Conservation (phyloP, 2,113 vertebrate genomes). For the Callaeas wilsoni region DNA sequence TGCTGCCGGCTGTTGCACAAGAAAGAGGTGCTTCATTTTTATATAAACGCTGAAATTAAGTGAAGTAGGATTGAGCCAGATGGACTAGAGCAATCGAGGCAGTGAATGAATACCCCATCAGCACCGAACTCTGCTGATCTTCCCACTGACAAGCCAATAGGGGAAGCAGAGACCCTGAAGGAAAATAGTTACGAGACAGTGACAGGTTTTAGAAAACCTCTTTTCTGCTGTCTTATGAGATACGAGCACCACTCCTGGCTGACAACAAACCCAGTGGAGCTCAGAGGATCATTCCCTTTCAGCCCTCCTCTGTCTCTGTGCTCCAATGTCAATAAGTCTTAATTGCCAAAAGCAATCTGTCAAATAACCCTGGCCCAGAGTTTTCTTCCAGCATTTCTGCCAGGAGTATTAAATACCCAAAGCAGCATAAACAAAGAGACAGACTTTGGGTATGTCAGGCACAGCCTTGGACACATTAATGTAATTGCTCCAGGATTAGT, state of each 20-base stretch:
- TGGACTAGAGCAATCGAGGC: not conserved
- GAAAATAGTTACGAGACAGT: not conserved
- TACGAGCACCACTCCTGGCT: not conserved
- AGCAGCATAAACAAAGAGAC: not conserved
- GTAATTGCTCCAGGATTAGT: not conserved
- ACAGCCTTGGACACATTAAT: not conserved
- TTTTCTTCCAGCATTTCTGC: not conserved
- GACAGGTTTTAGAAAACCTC: not conserved
- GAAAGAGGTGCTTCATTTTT: not conserved
- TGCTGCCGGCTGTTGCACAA: not conserved
- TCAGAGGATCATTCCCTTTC: not conserved
- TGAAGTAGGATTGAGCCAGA: not conserved
- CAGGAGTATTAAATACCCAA: not conserved
- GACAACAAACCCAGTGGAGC: not conserved
- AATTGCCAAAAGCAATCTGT: not conserved
- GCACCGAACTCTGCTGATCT: accelerated
- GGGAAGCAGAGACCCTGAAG: not conserved
- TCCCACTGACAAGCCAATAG: not conserved
- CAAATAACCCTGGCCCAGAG: not conserved
- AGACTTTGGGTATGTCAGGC: not conserved
- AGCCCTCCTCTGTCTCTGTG: not conserved
- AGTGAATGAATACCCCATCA: not conserved
- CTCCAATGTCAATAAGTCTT: not conserved
- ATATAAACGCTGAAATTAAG: not conserved
- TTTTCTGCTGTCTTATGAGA: not conserved